phyloP scores from a whole-genome alignment of 1,140 invertebrate genomes.

The Papilio xuthus region DNA sequence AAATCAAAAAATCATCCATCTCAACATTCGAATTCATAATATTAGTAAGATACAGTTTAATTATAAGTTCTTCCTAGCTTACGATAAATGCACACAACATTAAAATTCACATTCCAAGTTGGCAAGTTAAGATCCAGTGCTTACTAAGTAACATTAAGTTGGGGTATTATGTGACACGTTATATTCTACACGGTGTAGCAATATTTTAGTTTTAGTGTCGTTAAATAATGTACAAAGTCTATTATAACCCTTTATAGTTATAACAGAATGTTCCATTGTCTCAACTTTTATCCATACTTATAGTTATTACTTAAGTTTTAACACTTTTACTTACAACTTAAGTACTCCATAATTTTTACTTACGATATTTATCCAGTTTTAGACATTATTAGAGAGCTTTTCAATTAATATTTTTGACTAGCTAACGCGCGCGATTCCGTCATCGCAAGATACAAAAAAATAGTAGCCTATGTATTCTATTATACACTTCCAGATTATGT shows the following conservation, averaged over 20 bases:
- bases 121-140: background rate
- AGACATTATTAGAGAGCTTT: too few relatives aligned
- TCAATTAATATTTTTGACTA: too few relatives aligned
- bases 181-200: background rate
- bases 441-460: too few relatives aligned
- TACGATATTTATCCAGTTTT: too few relatives aligned
- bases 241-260: background rate
- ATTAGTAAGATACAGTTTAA: too few relatives aligned
- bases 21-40: too few relatives aligned
- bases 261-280: background rate
- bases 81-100: background rate
- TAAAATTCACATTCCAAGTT: background rate
- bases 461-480: too few relatives aligned
- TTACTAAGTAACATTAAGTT: slow-evolving; percentile 9
- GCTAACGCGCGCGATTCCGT: too few relatives aligned
- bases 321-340: background rate
- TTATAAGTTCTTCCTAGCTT: too few relatives aligned
- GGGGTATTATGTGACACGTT: background rate
- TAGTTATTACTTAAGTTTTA: background rate
- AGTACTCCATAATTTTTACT: too few relatives aligned
- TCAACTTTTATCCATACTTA: slow-evolving; percentile 1
- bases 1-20: too few relatives aligned
- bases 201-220: slow-evolving; percentile 11
- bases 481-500: too few relatives aligned
- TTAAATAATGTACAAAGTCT: background rate